Base-by-base conservation (phyloP, 2,888 invertebrate genomes). In the Andrena praecox region DNA sequence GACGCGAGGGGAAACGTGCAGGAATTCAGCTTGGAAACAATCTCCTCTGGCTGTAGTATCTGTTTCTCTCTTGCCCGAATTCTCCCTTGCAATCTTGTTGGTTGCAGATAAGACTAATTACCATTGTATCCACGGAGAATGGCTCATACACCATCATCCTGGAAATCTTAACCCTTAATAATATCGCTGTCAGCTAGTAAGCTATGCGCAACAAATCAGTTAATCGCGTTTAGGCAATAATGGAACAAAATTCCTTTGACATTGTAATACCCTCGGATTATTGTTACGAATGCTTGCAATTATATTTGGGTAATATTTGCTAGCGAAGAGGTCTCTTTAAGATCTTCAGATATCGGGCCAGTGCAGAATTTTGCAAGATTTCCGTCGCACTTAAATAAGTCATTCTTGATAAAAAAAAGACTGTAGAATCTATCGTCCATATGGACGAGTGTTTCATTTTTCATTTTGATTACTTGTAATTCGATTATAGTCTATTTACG, bases 81-180 rank as follows among this genome's bases (percentile, higher is more conserved):
- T 75, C 85, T 82, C 75, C 75, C 85, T 83, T 76, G 84, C 89
- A 91, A 90, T 91, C 91, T 91, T 89, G 90, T 85, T 79, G 84
- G 82, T 84, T 86, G 77, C 81, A 91, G 91, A 91, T 91, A 91
- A 90, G 89, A 88, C 91, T 91, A 91, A 91, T 91, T 91, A 90
- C 90, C 88, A 91, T 91, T 91, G 90, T 91, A 90, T 88, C 87
- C 85, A 72, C 73, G 48, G 86, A 90, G 90, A 90, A 89, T 90
- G 79, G 85, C 77, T 87, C 79, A 80, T 85, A 86, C 82, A 80
- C 77, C 89, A 73, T 88, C 86, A 82, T 84, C 82, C 85, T 63
- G 72, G 82, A 83, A 85, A 89, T 86, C 84, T 87, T 87, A 85
- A 79, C 87, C 87, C 89, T 85, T 86, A 89, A 90, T 90, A 89